Evolutionary conservation across 2,888 invertebrate genomes (phyloP).

Genomic region (Patella depressa): DNA sequence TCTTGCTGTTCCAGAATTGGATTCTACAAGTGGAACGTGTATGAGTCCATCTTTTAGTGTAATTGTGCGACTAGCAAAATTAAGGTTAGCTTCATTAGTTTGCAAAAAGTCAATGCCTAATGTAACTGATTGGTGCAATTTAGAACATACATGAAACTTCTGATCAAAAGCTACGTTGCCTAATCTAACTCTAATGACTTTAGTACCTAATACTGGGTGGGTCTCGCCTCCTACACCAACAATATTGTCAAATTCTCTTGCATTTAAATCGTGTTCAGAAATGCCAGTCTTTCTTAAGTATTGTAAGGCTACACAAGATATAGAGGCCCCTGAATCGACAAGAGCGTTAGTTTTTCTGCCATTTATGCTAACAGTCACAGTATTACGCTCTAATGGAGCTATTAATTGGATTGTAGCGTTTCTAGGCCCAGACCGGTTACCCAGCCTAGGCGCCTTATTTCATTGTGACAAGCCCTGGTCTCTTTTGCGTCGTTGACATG

Average conservation of each 20-base stretch:
- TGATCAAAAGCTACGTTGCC: neutral
- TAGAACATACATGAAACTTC: slow-evolving; percentile 18
- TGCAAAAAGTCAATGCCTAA: slow-evolving; percentile 38
- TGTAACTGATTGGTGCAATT: slow-evolving; percentile 14
- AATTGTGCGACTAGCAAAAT: slow-evolving; percentile 27
- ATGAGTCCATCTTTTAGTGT: neutral
- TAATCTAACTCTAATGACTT: slow-evolving; percentile 18
- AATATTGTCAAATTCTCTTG: neutral
- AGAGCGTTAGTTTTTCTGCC: neutral
- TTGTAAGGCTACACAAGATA: neutral
- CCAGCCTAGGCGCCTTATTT: too few species aligned
- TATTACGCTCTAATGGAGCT: neutral
- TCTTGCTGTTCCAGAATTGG: neutral
- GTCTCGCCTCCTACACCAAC: slow-evolving; percentile 23
- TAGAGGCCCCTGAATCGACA: neutral
- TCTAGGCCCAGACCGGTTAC: too few species aligned
- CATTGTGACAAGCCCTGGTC: too few species aligned
- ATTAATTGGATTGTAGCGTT: neutral
- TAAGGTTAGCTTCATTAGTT: slow-evolving; percentile 26
- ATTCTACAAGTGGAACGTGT: neutral
- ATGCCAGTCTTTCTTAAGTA: neutral
- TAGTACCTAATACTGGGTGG: too few species aligned
- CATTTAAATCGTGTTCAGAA: neutral
- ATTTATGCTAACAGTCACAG: neutral
- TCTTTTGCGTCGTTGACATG: too few species aligned